These are phyloP conservation scores for Sander vitreus DNA, from an alignment of 2,113 vertebrate species.

Conservation along the genomic window DNA sequence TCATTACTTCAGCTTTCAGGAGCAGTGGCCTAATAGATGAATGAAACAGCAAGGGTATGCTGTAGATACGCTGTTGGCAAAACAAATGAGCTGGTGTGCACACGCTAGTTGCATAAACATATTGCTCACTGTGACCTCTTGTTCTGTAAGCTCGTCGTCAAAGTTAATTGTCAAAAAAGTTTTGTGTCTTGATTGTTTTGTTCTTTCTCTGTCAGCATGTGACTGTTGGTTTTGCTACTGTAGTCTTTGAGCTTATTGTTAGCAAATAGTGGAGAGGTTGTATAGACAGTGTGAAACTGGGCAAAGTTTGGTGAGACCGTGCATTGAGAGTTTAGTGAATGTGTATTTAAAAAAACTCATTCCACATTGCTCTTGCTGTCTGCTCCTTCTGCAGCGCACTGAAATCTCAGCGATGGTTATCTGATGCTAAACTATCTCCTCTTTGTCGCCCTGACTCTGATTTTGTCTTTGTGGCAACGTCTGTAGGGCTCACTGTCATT, in stretches of 20 bases:
- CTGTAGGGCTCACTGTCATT: constrained; percentile 55
- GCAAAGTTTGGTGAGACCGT: neutral
- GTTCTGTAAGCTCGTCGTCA: constrained; percentile 9
- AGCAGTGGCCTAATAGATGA: constrained; percentile 60
- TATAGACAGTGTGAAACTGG: neutral
- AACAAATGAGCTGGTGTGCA: constrained; percentile 61
- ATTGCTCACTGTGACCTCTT: constrained; percentile 22
- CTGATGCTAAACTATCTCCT: constrained; percentile 17
- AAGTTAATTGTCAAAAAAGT: constrained; percentile 13
- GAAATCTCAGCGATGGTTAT: neutral
- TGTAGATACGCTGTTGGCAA: constrained; percentile 39
- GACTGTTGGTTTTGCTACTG: neutral
- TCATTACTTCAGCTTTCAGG: constrained; percentile 74
- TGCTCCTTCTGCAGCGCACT: neutral
- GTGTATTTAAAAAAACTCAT: neutral
- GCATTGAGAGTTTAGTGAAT: neutral
- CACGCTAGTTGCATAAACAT: constrained; percentile 33
- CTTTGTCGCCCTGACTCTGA: constrained; percentile 42
- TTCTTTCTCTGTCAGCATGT: neutral
- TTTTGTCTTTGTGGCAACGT: constrained; percentile 52
- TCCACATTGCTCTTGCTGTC: neutral
- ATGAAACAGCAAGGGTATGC: constrained; percentile 40
- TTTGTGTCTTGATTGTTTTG: neutral
- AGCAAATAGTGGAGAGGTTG: neutral
- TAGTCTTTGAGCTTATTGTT: neutral